Evolutionary conservation across 2,113 vertebrate species (phyloP), one percentile per base, ranked within the genome.

Genomic region (Salvelinus alpinus): DNA sequence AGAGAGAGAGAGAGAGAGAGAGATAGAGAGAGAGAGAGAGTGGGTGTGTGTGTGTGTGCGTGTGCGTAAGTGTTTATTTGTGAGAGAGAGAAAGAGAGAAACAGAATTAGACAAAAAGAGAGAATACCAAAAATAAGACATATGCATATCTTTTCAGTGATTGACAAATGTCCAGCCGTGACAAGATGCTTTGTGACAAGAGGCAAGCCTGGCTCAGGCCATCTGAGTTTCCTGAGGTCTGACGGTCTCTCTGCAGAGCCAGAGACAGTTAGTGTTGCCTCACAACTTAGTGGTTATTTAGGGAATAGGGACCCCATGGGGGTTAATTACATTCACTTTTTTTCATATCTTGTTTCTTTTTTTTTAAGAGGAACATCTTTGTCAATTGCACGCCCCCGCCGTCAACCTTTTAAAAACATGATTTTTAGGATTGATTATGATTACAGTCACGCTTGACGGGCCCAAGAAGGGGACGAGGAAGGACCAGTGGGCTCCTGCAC

Each of bases 261-360:
- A 82, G 84, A 84, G 84, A 85, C 88, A 90, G 90, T 91, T 91
- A 91, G 87, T 87, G 80, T 85, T 87, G 86, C 87, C 86, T 90
- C 85, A 85, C 88, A 83, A 81, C 85, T 91, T 80, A 78, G 86
- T 85, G 86, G 90, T 91, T 88, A 91, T 92, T 90, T 88, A 87
- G 80, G 85, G 88, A 91, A 88, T 84, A 77, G 82, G 79, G 77
- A 82, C 83, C 82, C 82, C 79, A 85, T 80, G 87, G 84, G 77
- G 85, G 90, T 89, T 89, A 90, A 89, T 90, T 89, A 84, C 70
- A 47, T 90, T 86, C 73, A 22, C 77, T 84, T 78, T 82, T 90
- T 13, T 65, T 29, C 13, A 9, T 14, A 65, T 9, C 62, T 64
- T 13, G 24, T 73, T 60, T 62, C 16, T 64, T 73, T 73, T 76